These are phyloP conservation scores for Dicrurus megarhynchus DNA, from an alignment of 2,113 vertebrate species.

Conservation along the genomic window DNA sequence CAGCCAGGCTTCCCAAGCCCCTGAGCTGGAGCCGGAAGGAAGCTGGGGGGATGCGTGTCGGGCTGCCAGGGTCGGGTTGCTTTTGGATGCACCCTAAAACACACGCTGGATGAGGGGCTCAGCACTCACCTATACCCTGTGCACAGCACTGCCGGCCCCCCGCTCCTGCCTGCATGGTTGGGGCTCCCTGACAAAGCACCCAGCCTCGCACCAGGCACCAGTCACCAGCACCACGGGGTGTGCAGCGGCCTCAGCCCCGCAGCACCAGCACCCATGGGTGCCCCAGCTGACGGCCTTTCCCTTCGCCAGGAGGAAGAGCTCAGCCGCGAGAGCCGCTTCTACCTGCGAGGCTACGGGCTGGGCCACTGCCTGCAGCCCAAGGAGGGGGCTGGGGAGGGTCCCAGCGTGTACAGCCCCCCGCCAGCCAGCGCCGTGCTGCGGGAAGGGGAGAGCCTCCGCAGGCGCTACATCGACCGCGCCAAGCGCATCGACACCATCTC, in stretches of 20 bases:
- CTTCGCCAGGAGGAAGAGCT: constrained; percentile 81
- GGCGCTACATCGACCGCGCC: constrained; percentile 83
- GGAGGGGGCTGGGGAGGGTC: constrained; percentile 71
- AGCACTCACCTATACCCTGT: accelerated
- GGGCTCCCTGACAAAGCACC: background rate
- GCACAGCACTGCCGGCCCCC: background rate
- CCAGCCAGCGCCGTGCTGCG: constrained; percentile 53
- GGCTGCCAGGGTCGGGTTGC: background rate
- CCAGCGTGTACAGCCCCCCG: constrained; percentile 68
- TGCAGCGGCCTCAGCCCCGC: background rate
- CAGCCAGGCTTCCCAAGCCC: background rate
- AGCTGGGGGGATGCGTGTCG: accelerated
- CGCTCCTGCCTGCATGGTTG: background rate
- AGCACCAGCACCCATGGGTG: accelerated
- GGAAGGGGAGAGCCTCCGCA: constrained; percentile 73
- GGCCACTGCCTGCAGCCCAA: constrained; percentile 84
- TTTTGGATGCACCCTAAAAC: background rate
- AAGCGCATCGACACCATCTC: constrained; percentile 93
- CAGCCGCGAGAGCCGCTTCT: constrained; percentile 80
- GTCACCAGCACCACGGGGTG: background rate
- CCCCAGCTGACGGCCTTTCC: background rate
- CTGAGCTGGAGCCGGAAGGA: background rate
- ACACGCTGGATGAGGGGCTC: accelerated
- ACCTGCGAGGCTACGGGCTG: constrained; percentile 84
- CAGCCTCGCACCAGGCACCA: background rate